Conservation (phyloP, 2,888 invertebrate genomes). For the Latheticus oryzae region DNA sequence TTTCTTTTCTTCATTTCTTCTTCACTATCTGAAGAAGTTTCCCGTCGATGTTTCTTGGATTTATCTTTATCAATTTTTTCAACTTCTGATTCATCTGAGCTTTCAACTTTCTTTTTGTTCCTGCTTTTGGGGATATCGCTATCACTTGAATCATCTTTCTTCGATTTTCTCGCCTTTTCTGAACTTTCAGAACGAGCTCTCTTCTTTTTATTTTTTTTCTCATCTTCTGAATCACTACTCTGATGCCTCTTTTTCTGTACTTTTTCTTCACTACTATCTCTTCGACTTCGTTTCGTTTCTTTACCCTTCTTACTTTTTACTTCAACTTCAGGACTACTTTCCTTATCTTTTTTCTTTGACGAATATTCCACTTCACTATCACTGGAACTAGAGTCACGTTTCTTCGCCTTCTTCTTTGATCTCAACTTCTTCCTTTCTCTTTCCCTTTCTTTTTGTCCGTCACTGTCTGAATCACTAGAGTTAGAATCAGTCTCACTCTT, state of each 20-base stretch:
- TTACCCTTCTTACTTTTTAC: conserved; percentile 66
- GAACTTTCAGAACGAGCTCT: conserved; percentile 59
- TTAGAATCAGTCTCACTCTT: conserved; percentile 63
- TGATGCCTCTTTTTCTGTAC: conserved; percentile 69
- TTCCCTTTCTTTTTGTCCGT: conserved; percentile 58
- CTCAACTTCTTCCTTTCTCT: conserved; percentile 58
- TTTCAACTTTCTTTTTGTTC: conserved; percentile 58
- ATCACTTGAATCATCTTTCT: conserved; percentile 61
- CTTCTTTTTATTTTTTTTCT: conserved; percentile 33
- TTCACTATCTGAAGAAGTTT: conserved; percentile 66
- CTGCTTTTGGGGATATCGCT: conserved; percentile 59
- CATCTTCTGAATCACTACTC: conserved; percentile 71
- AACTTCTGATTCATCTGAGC: conserved; percentile 62
- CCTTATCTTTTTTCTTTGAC: conserved; percentile 64
- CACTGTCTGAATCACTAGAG: conserved; percentile 63
- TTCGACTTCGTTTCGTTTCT: conserved; percentile 66
- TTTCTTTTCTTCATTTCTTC: conserved; percentile 70
- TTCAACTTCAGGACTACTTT: conserved; percentile 68
- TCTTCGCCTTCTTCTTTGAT: conserved; percentile 62
- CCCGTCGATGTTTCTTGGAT: conserved; percentile 60
- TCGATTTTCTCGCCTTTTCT: conserved; percentile 68
- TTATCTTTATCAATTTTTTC: conserved; percentile 48
- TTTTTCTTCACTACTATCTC: conserved; percentile 68
- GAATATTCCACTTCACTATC: conserved; percentile 63
- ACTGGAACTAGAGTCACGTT: conserved; percentile 69